Conservation (phyloP, 2,888 invertebrate species). For the Dryocosmus kuriphilus region DNA sequence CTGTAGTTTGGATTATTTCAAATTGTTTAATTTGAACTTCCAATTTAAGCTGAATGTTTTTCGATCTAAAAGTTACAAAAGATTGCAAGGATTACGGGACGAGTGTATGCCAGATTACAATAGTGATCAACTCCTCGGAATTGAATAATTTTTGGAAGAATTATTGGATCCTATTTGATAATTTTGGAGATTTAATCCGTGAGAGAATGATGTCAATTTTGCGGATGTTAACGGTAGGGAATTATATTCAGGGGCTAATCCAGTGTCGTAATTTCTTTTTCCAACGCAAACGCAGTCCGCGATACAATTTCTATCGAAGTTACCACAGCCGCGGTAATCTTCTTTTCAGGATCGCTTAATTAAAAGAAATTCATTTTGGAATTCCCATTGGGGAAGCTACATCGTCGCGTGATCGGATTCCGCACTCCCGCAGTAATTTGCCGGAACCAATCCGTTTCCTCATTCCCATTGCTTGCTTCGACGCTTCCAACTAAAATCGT, state of each 20-base stretch:
- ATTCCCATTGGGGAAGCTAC: conserved; percentile 55
- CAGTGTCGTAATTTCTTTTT: conserved; percentile 52
- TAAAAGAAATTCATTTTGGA: conserved; percentile 66
- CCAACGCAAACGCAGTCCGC: conserved; percentile 54
- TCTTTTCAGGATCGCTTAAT: conserved; percentile 63
- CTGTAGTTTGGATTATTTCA: no score
- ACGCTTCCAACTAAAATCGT: conserved; percentile 34
- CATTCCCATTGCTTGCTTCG: conserved; percentile 49
- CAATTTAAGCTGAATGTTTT: no score
- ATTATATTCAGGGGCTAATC: conserved; percentile 10
- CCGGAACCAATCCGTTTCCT: conserved; percentile 48
- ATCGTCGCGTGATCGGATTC: conserved; percentile 60
- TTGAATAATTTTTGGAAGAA: not conserved
- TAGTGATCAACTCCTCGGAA: no score
- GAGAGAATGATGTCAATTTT: not conserved
- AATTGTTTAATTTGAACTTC: no score
- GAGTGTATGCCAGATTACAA: no score
- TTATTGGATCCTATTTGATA: not conserved
- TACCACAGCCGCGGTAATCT: conserved; percentile 62
- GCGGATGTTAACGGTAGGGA: not conserved
- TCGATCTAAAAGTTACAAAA: no score
- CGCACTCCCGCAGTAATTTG: conserved; percentile 43
- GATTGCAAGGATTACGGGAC: no score
- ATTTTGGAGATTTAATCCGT: not conserved
- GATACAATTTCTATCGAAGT: conserved; percentile 58